Conservation (phyloP, 2,888 invertebrate genomes). For the Drosophila limbata region DNA sequence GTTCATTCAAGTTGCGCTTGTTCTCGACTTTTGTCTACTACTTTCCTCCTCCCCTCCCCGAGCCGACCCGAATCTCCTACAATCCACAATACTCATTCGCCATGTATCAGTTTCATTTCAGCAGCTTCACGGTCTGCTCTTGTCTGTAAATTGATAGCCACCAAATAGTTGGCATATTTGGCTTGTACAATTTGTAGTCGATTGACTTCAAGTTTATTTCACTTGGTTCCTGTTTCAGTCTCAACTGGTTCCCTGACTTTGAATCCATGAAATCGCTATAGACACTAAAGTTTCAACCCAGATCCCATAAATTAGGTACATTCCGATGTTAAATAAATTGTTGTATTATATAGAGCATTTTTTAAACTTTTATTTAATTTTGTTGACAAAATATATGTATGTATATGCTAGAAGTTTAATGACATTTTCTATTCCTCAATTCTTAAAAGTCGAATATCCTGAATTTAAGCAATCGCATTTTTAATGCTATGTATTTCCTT, state of each 20-base stretch:
- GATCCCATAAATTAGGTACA: neutral
- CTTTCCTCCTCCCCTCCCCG: slow-evolving; percentile 52
- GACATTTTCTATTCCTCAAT: neutral
- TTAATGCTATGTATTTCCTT: neutral
- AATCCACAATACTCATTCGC: slow-evolving; percentile 33
- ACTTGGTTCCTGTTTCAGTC: slow-evolving; percentile 3
- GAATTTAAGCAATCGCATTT: too few species aligned
- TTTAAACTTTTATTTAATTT: neutral
- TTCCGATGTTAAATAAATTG: neutral
- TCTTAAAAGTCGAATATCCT: too few species aligned
- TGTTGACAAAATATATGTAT: neutral
- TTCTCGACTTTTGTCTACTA: slow-evolving; percentile 76
- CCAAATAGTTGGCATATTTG: slow-evolving; percentile 74
- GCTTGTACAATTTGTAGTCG: slow-evolving; percentile 55
- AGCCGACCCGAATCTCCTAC: slow-evolving; percentile 10
- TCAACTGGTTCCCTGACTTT: neutral
- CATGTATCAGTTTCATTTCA: slow-evolving; percentile 80
- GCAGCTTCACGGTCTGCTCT: slow-evolving; percentile 79
- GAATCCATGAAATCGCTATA: neutral
- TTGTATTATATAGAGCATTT: neutral
- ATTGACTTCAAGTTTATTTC: slow-evolving; percentile 35
- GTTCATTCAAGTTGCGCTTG: slow-evolving; percentile 81
- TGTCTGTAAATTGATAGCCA: slow-evolving; percentile 75
- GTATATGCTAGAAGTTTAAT: neutral
- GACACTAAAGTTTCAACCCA: too few species aligned